phyloP scores from a whole-genome alignment of 2,113 vertebrate species.

The Tamias sibiricus region DNA sequence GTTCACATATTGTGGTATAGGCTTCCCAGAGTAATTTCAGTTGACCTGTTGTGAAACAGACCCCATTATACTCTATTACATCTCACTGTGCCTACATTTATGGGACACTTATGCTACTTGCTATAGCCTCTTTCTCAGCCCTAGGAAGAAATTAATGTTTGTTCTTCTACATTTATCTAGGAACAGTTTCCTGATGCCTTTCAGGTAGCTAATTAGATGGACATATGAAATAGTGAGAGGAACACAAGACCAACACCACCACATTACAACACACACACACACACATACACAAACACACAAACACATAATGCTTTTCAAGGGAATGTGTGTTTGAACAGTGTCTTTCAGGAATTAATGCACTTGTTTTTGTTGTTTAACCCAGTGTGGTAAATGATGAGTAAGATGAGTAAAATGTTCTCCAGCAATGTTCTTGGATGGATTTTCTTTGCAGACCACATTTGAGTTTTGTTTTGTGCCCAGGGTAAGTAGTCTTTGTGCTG shows the following conservation, averaged over 20 bases:
- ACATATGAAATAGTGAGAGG: not conserved
- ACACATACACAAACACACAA: too few species aligned
- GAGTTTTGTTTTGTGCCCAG: not conserved
- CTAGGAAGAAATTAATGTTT: not conserved
- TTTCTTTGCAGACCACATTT: not conserved
- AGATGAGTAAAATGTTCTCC: not conserved
- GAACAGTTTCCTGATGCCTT: not conserved
- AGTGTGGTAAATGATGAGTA: not conserved
- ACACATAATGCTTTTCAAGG: not conserved
- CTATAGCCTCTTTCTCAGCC: not conserved
- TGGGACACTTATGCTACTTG: not conserved
- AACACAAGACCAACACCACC: not conserved
- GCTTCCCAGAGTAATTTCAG: not conserved
- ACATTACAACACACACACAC: not conserved
- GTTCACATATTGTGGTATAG: not conserved
- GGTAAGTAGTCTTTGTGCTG: not conserved
- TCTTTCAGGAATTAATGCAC: not conserved
- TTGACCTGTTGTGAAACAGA: not conserved
- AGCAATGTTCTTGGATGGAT: not conserved
- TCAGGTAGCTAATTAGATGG: not conserved
- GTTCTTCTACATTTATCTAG: not conserved
- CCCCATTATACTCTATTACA: not conserved
- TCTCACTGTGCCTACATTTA: not conserved
- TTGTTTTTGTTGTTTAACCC: not conserved
- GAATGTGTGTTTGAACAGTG: not conserved